Evolutionary conservation across 2,888 invertebrate genomes (phyloP).

Genomic region (Nemapogon koenigi): DNA sequence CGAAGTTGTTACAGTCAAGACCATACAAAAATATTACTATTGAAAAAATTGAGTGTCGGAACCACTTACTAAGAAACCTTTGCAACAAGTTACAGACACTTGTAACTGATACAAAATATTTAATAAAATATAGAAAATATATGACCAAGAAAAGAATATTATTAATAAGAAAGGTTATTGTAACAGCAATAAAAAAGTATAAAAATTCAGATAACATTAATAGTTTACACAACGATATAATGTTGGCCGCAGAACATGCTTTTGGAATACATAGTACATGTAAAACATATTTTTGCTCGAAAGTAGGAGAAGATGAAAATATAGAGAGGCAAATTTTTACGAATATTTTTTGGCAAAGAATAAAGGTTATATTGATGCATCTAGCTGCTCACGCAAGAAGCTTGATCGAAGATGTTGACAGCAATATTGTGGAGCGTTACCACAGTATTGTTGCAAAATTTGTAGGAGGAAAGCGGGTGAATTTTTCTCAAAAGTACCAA

Average conservation of each 20-base stretch:
- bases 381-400: conserved; percentile 14
- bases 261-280: conserved; percentile 21
- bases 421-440: conserved; percentile 23
- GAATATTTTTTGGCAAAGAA: conserved; percentile 13
- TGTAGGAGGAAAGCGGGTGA: conserved; percentile 27
- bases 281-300: conserved; percentile 15
- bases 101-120: conserved; percentile 16
- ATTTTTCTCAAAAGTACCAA: conserved; percentile 21
- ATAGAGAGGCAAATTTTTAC: conserved; percentile 10
- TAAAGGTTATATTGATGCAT: conserved; percentile 7
- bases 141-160: conserved; percentile 14
- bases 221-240: conserved; percentile 12
- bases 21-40: conserved; percentile 19
- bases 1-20: conserved; percentile 18
- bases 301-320: conserved; percentile 9
- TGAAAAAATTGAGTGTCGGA: conserved; percentile 26
- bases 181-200: conserved; percentile 8
- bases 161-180: conserved; percentile 14
- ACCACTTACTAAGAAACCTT: conserved; percentile 22
- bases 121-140: conserved; percentile 10
- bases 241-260: conserved; percentile 20
- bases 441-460: conserved; percentile 24
- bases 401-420: conserved; percentile 21
- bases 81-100: conserved; percentile 13
- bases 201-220: conserved; percentile 2